A percentile compares a stretch with the other conserved stretches of the same genome.
phyloP scores from a whole-genome alignment of 2,888 invertebrate species.

The Alcis repandata region DNA sequence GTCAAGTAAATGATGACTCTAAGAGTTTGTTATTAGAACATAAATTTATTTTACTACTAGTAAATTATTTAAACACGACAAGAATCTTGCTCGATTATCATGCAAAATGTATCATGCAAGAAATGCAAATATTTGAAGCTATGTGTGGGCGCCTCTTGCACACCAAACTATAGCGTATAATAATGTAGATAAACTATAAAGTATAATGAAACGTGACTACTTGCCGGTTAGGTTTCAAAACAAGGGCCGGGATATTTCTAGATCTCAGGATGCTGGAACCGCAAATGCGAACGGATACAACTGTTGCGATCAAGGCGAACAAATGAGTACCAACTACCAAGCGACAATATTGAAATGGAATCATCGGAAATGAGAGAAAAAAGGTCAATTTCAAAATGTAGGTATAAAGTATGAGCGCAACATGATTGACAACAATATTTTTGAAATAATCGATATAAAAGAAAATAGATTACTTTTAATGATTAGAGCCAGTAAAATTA shows the following conservation, averaged over 20 bases:
- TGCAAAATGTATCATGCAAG: conserved; percentile 32
- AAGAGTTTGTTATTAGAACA: neutral
- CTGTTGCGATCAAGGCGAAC: conserved; percentile 27
- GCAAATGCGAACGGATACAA: conserved; percentile 49
- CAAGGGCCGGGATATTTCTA: conserved; percentile 73
- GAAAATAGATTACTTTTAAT: too few species aligned
- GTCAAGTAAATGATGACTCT: neutral
- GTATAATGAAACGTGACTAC: conserved; percentile 67
- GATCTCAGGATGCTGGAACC: conserved; percentile 65
- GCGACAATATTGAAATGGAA: conserved; percentile 32
- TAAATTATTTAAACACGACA: conserved; percentile 14
- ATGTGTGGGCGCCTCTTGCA: conserved; percentile 31
- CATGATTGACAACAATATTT: too few species aligned
- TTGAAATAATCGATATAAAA: too few species aligned
- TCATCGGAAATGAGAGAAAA: too few species aligned
- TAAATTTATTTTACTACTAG: conserved; percentile 5
- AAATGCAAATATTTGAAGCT: conserved; percentile 33
- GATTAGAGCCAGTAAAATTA: too few species aligned
- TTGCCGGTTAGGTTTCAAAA: conserved; percentile 71
- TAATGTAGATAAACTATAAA: conserved; percentile 2
- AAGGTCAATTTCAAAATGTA: too few species aligned
- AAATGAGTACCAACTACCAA: conserved; percentile 25
- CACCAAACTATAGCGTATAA: conserved; percentile 31
- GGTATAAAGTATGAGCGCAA: too few species aligned
- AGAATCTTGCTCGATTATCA: conserved; percentile 32